phyloP scores from a whole-genome alignment of 2,113 vertebrate species.

The Urocynchramus pylzowi region DNA sequence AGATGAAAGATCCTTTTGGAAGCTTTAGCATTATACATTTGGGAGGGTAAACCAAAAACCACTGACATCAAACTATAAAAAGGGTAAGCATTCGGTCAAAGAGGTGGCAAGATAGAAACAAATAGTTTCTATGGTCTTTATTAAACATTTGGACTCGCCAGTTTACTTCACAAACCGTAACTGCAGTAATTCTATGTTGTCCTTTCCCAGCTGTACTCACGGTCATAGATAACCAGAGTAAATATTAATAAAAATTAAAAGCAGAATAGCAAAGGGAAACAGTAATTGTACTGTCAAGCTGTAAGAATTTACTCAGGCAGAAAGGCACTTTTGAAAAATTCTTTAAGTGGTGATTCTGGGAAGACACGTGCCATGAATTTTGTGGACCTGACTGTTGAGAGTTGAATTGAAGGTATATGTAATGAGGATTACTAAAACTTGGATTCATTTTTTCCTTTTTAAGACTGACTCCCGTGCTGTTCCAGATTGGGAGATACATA shows the following conservation, averaged over 20 bases:
- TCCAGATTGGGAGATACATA: not conserved
- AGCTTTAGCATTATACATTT: not conserved
- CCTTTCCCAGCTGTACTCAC: not conserved
- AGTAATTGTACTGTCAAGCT: not conserved
- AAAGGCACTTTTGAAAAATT: not conserved
- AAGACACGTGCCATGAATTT: not conserved
- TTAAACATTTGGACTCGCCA: not conserved
- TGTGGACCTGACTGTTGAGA: not conserved
- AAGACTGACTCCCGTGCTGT: not conserved
- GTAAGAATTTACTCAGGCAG: not conserved
- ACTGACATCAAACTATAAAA: not conserved
- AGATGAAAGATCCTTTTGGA: not conserved
- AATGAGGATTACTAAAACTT: not conserved
- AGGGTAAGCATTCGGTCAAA: not conserved
- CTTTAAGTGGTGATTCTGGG: not conserved
- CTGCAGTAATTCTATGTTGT: not conserved
- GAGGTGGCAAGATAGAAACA: not conserved
- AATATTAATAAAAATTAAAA: not conserved
- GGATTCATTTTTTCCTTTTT: not conserved
- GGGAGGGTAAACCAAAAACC: not conserved
- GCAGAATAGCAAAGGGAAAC: not conserved
- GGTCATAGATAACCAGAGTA: not conserved
- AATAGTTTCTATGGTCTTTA: not conserved
- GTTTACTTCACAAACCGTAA: not conserved
- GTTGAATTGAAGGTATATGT: not conserved